Percentiles rank a stretch among this genome's conserved stretches.
These are phyloP conservation scores for Hoplodrina ambigua DNA, from an alignment of 2,888 invertebrate genomes.

Conservation along the genomic window DNA sequence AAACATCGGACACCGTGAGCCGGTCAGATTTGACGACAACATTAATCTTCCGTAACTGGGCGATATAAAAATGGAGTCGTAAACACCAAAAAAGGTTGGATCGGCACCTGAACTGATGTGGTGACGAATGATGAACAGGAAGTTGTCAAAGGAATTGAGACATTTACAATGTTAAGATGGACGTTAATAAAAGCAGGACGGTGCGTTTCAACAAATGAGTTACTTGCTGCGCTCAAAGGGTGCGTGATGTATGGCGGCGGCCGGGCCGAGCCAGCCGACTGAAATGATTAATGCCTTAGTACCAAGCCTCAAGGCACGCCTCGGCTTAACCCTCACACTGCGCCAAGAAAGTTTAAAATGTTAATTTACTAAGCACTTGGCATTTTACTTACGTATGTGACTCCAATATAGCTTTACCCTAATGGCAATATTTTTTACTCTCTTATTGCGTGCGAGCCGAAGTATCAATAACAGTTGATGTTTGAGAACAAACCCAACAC, in stretches of 20 bases:
- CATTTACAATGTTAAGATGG: constrained; percentile 83
- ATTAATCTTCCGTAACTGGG: constrained; percentile 86
- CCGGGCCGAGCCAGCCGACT: constrained; percentile 69
- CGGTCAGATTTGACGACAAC: constrained; percentile 80
- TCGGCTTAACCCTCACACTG: constrained; percentile 62
- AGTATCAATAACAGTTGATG: constrained; percentile 36
- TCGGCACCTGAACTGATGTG: constrained; percentile 73
- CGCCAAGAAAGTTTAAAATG: constrained; percentile 72
- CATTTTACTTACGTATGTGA: constrained; percentile 71
- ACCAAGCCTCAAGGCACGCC: constrained; percentile 71
- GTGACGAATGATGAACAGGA: constrained; percentile 80
- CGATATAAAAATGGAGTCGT: constrained; percentile 76
- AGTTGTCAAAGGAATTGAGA: constrained; percentile 86
- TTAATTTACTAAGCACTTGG: constrained; percentile 73
- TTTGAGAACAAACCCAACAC: constrained; percentile 11
- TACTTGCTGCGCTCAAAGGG: constrained; percentile 79
- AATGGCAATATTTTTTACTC: constrained; percentile 60
- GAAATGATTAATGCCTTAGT: constrained; percentile 83
- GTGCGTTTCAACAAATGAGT: constrained; percentile 83
- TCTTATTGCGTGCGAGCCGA: constrained; percentile 47
- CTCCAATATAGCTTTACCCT: constrained; percentile 60
- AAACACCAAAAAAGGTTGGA: constrained; percentile 73
- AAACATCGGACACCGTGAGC: constrained; percentile 78
- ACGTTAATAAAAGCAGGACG: constrained; percentile 80
- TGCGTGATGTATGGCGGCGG: constrained; percentile 80